Evolutionary conservation across 1,140 invertebrate genomes (phyloP), one percentile per base, ranked within the genome.

Genomic region (Vanessa tameamea): DNA sequence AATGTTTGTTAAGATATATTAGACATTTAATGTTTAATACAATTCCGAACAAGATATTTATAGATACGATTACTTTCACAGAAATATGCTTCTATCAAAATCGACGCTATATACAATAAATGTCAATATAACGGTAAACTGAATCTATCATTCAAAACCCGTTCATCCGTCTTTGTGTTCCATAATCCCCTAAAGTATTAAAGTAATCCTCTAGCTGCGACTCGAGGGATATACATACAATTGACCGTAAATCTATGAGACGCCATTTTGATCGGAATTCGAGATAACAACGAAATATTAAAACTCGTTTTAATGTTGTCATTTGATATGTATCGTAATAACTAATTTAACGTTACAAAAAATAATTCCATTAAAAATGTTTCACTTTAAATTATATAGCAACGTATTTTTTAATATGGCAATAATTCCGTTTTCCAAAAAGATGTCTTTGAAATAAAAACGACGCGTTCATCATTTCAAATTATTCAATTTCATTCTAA

Each of bases 171-270:
- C 73, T 75, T 75, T 71, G 73, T 71, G 69, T 67, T 71, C 73
- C 67, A 72, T 79, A 79, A 79, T 79, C 77, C 74, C 26, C 69
- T 50, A 72, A 72, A 77, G 74, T 76, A 73, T 79, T 70, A 76
- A 67, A 74, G 72, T 69, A 74, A 75, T 75, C 67, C 73, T 67
- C 64, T 20, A 53, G 65, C 65, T 51, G 20, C 66, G 51, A 57
- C 57, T 75, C 73, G 63, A 48, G 68, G 76, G 77, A 79, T 79
- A 73, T 79, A 75, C 77, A 79, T 79, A 79, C 69, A 72, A 79
- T 79, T 79, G 77, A 79, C 77, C 73, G 74, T 64, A 75, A 71
- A 75, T 64, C 68, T 75, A 65, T 59, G 69, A 71, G 47, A 59
- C 53, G 55, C 61, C 47, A 67, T 71, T 71, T 67, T 71, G 73